Conservation (phyloP, 2,888 invertebrate genomes). For the Cephalotes varians region DNA sequence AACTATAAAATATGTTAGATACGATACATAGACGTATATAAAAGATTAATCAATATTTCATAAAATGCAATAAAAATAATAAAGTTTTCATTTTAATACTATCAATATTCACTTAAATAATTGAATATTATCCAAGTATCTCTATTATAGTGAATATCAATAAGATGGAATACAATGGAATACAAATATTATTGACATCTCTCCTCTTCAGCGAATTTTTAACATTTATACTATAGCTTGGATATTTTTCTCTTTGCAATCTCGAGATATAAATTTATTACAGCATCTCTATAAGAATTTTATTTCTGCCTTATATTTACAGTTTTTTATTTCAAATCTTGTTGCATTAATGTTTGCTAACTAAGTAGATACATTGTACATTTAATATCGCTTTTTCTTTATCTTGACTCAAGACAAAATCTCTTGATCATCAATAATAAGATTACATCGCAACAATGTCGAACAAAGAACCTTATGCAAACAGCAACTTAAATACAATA, state of each 20-base stretch:
- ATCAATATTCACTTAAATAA: background rate
- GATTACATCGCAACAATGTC: constrained; percentile 22
- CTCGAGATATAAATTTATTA: constrained; percentile 7
- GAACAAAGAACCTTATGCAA: constrained; percentile 22
- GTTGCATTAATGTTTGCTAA: background rate
- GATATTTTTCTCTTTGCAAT: background rate
- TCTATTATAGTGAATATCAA: background rate
- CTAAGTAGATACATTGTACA: background rate
- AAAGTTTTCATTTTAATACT: background rate
- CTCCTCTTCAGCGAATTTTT: background rate
- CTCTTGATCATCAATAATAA: constrained; percentile 37
- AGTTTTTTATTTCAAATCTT: constrained; percentile 9
- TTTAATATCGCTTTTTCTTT: constrained; percentile 27
- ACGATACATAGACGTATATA: background rate
- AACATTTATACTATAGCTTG: background rate
- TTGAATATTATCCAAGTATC: background rate
- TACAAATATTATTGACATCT: background rate
- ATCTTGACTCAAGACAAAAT: constrained; percentile 37
- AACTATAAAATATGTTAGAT: background rate
- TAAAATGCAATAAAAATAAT: constrained; percentile 9
- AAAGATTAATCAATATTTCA: constrained; percentile 1
- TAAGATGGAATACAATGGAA: background rate
- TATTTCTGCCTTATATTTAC: constrained; percentile 13
- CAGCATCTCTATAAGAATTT: background rate
- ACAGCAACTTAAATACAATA: constrained; percentile 2